Conservation (phyloP, 2,888 invertebrate species). For the Aspidiotus destructor region DNA sequence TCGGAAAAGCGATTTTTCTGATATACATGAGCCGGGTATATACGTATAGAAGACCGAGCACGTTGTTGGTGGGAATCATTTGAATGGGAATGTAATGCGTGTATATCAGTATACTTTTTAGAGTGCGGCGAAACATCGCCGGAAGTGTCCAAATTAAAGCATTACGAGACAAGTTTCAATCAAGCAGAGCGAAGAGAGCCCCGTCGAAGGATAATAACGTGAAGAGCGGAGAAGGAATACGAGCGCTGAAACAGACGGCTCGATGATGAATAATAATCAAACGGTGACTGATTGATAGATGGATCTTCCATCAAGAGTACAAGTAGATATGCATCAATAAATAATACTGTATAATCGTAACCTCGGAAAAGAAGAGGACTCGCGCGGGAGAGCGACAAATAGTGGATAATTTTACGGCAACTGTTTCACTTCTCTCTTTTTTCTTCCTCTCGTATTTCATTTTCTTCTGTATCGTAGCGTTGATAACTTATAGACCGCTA, state of each 20-base stretch:
- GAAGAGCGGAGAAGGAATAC: conserved; percentile 4
- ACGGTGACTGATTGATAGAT: conserved; percentile 30
- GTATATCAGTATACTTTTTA: not conserved
- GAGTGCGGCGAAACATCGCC: conserved; percentile 17
- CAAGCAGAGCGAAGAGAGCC: conserved; percentile 22
- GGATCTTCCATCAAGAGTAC: conserved; percentile 8
- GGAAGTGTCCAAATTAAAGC: conserved; percentile 32
- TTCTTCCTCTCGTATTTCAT: conserved; percentile 8
- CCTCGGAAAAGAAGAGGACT: conserved; percentile 6
- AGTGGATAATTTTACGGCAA: conserved; percentile 22
- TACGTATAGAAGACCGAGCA: not conserved
- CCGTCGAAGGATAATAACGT: conserved; percentile 13
- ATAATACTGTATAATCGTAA: conserved; percentile 22
- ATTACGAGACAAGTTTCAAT: conserved; percentile 30
- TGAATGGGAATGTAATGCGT: conserved; percentile 5
- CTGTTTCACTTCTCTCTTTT: conserved; percentile 6
- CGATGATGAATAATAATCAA: conserved; percentile 28
- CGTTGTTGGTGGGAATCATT: conserved; percentile 3
- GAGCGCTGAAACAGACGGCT: conserved; percentile 8
- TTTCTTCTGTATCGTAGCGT: not conserved
- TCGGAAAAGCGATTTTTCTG: conserved; percentile 13
- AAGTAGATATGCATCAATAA: conserved; percentile 29
- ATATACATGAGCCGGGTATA: not conserved
- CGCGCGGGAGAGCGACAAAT: not conserved
- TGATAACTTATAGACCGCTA: not conserved